A percentile compares a stretch with the other conserved stretches of the same genome.
Conservation (phyloP, 35 echinoderm and acorn worm genomes). For the Hemicentrotus pulcherrimus region DNA sequence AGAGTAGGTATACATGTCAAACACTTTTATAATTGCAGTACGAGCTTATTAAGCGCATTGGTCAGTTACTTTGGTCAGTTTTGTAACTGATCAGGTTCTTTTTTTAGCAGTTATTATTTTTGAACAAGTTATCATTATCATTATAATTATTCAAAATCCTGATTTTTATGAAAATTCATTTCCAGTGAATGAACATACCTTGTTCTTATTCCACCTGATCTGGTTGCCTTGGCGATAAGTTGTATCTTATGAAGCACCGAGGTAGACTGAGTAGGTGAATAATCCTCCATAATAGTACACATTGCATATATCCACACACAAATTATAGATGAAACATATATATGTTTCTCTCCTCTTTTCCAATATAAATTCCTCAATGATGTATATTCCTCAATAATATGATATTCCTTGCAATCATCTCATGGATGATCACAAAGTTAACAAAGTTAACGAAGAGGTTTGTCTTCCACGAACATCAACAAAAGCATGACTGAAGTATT, state of each 20-base stretch:
- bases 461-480: neutral
- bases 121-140: no score
- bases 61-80: no score
- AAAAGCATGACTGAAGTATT: neutral
- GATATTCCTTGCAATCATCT: neutral
- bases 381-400: neutral
- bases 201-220: conserved; percentile 29
- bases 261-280: neutral
- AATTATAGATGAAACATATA: neutral
- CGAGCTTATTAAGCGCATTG: no score
- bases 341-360: neutral
- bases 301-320: neutral
- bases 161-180: no score
- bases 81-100: no score
- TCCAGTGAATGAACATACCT: neutral
- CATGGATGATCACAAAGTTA: neutral
- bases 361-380: neutral
- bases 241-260: conserved; percentile 42
- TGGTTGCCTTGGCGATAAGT: conserved; percentile 38
- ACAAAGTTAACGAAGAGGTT: neutral
- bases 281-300: conserved; percentile 15
- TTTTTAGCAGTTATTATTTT: no score
- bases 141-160: no score
- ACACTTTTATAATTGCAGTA: no score
- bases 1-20: no score